Conservation (phyloP, 2,797 vertebrate species). For the Chaetophractus vellerosus region DNA sequence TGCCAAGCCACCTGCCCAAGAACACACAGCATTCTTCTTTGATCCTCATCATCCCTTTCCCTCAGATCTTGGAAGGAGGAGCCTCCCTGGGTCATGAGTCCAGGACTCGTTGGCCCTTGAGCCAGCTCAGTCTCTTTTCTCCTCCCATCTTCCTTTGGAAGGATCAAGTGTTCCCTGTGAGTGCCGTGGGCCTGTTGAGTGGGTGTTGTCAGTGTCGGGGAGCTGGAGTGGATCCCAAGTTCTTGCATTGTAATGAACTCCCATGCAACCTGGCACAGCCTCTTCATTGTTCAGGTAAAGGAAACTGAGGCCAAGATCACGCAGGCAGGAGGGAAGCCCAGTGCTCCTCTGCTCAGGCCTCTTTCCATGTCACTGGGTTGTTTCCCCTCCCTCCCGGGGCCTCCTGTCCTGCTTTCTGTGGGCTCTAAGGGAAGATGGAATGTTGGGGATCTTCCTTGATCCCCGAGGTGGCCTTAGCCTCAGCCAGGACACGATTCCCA, state of each 20-base stretch:
- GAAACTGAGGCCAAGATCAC: constrained; percentile 26
- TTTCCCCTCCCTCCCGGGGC: not conserved
- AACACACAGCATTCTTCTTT: not conserved
- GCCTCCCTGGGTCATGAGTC: not conserved
- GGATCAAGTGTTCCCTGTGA: constrained; percentile 13
- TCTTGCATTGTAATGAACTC: not conserved
- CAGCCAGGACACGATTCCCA: not conserved
- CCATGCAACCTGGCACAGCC: not conserved
- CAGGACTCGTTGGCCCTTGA: not conserved
- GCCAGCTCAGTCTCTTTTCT: not conserved
- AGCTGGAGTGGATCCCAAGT: not conserved
- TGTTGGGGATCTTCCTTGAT: not conserved
- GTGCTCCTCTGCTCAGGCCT: not conserved
- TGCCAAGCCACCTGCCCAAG: not conserved
- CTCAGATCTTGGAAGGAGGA: not conserved
- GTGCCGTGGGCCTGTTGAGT: not conserved
- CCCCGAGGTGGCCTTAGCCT: not conserved
- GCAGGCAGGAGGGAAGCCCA: not conserved
- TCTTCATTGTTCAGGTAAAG: not conserved
- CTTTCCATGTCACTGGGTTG: not conserved
- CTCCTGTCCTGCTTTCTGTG: not conserved
- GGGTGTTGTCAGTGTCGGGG: not conserved
- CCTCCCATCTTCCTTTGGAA: not conserved
- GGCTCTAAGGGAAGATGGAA: not conserved
- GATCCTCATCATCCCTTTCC: not conserved